phyloP scores from a whole-genome alignment of 2,797 vertebrate genomes.

The Astyanax mexicanus region DNA sequence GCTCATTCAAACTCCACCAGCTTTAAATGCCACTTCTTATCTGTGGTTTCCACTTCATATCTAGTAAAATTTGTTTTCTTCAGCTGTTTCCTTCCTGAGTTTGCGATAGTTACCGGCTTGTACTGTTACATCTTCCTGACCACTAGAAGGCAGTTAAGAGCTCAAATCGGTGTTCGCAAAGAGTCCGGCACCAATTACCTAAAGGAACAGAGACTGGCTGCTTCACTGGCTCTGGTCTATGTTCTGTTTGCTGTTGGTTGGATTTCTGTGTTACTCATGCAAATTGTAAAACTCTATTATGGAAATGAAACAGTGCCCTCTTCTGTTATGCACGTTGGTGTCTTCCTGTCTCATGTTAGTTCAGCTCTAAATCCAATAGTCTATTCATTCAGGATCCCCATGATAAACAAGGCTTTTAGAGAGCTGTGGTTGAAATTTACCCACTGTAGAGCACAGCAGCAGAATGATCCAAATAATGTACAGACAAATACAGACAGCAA shows the following conservation, averaged over 20 bases:
- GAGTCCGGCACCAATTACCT: slow-evolving; percentile 75
- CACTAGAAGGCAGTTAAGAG: slow-evolving; percentile 70
- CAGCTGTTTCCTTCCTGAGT: slow-evolving; percentile 74
- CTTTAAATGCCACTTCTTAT: slow-evolving; percentile 69
- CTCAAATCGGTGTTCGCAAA: slow-evolving; percentile 45
- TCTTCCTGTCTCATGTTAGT: no score
- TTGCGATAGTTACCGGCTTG: slow-evolving; percentile 80
- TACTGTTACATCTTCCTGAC: slow-evolving; percentile 81
- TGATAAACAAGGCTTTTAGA: no score
- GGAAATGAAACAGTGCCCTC: fast-evolving
- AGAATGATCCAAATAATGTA: no score
- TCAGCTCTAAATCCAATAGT: no score
- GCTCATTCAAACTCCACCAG: no score
- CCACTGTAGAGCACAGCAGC: no score
- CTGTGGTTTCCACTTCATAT: slow-evolving; percentile 80
- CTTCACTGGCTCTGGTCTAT: no score
- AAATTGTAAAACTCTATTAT: slow-evolving; percentile 73
- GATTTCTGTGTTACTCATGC: slow-evolving; percentile 85
- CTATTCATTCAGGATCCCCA: no score
- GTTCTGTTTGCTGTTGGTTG: no score
- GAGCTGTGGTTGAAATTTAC: no score
- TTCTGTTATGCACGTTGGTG: slow-evolving; percentile 51
- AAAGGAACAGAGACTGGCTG: slow-evolving; percentile 82
- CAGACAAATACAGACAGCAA: no score
- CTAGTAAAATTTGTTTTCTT: slow-evolving; percentile 86